These are phyloP conservation scores for Taeniopygia guttata DNA, from an alignment of 2,797 vertebrate genomes.

Conservation along the genomic window DNA sequence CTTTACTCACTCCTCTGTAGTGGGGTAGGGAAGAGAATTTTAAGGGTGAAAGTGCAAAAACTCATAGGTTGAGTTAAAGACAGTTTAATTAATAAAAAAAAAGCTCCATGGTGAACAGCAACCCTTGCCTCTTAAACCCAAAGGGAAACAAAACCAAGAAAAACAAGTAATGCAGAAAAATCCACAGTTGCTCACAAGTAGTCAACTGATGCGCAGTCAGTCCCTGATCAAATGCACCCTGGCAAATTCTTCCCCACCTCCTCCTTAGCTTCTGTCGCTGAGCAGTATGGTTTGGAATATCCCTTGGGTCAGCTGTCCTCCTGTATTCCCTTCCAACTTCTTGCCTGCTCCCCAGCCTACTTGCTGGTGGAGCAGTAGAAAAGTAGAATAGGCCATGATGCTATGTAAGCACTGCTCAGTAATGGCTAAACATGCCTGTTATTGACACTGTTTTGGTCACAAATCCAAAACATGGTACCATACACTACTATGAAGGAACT, in stretches of 20 bases:
- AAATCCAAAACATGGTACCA: background rate
- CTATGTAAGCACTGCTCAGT: background rate
- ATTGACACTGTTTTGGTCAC: background rate
- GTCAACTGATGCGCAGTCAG: background rate
- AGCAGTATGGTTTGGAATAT: background rate
- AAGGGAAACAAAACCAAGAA: background rate
- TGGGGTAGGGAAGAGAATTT: background rate
- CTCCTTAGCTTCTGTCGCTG: background rate
- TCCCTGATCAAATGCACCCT: background rate
- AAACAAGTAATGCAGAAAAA: background rate
- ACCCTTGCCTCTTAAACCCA: background rate
- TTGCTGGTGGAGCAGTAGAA: background rate
- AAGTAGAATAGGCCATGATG: background rate
- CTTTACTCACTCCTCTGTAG: accelerated
- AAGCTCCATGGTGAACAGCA: background rate
- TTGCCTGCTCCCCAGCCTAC: background rate
- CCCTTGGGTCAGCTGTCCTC: background rate
- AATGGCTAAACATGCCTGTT: background rate
- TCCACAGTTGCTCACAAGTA: background rate
- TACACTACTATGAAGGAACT: background rate
- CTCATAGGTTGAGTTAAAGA: background rate
- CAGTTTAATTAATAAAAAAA: background rate
- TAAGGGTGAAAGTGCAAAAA: background rate
- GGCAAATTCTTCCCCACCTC: background rate
- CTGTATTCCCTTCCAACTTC: background rate